Evolutionary conservation across 2,888 invertebrate species (phyloP), one percentile per base, ranked within the genome.

Genomic region (Balanococcus diminutus): DNA sequence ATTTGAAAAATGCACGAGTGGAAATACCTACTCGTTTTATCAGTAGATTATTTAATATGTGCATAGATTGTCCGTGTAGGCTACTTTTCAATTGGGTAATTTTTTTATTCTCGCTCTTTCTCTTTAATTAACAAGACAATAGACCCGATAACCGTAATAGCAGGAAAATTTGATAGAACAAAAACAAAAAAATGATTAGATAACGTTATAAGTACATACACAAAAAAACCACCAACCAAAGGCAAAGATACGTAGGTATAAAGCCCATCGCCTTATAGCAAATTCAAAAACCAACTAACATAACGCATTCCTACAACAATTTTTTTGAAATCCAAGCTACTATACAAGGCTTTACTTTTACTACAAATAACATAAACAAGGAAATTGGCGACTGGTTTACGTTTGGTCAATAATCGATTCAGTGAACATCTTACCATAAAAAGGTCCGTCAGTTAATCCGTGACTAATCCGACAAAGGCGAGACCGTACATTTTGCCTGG

Each of bases 401-500:
- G 36, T 79, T 79, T 79, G 11, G 75, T 67, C 67, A 67, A 61
- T 67, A 67, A 79, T 36, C 14, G 75, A 79, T 79, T 19, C 75
- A 79, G 32, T 79, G 16, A 79, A 79, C 75, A 36, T 79, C 75
- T 79, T 79, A 79, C 75, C 75, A 79, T 79, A 32, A 79, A 79
- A 79, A 79, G 75, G 36, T 79, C 75, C 75, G 75, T 32, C 19
- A 36, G 75, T 28, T 79, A 79, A 79, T 79, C 75, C 75, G 75
- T 79, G 75, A 79, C 75, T 79, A 79, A 79, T 79, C 75, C 36
- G 22, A 79, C 31, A 79, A 79, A 79, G 75, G 75, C 75, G 75
- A 79, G 75, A 79, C 75, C 75, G 36, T 79, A 79, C 36, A 79
- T 79, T 79, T 79, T 79, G 75, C 75, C 36, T 79, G 75, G 75